Base-by-base conservation (phyloP, 2,113 vertebrate species). In the Xiphorhynchus elegans region DNA sequence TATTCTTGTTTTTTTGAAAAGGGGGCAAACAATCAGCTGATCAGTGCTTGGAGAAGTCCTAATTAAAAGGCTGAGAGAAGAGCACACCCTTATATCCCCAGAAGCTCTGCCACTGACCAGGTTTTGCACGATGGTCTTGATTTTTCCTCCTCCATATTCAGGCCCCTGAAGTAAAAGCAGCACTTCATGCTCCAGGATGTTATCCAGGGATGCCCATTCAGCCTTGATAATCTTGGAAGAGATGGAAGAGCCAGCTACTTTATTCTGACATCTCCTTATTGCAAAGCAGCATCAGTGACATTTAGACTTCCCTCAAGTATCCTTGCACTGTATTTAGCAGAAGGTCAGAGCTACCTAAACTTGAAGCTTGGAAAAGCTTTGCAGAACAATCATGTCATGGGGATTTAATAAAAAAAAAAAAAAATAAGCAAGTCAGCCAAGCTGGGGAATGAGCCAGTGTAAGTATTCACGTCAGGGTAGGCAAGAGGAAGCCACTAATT, bases 101-200 rank as follows among this genome's bases (percentile, higher is more conserved):
- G 9, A 49, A 69, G 20, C 13, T 75, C 31, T 58, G 31, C 10
- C 62, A 89, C 96, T 90, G 96, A 98, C 99, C 98, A 99, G 95
- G 79, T 97, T 98, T 91, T 92, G 96, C 31, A 98, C 49, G 6
- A 96, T 62, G 37, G 58, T 60, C 84, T 95, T 98, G 90, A 98
- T 98, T 83, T 98, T 98, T 73, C 97, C 89, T 56, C 97, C 97
- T 8, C 89, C 93, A 40, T 97, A 96, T 37, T 98, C 97, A 16
- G 98, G 96, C 17, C 98, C 98, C 87, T 98, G 98, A 25, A 98
- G 96, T 77, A 99, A 97, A 73, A 98, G n/a, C 28, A 98, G 93
- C 62, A 98, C 98, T 87, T 99, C 99, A 82, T 93, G 97, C 95
- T 99, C 98, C 97, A 98, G 91, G 0, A 97, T 98, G 93, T 97